A percentile compares a stretch with the other conserved stretches of the same genome.
These are phyloP conservation scores for Drosophila asahinai DNA, from an alignment of 1,140 invertebrate species.

Conservation along the genomic window DNA sequence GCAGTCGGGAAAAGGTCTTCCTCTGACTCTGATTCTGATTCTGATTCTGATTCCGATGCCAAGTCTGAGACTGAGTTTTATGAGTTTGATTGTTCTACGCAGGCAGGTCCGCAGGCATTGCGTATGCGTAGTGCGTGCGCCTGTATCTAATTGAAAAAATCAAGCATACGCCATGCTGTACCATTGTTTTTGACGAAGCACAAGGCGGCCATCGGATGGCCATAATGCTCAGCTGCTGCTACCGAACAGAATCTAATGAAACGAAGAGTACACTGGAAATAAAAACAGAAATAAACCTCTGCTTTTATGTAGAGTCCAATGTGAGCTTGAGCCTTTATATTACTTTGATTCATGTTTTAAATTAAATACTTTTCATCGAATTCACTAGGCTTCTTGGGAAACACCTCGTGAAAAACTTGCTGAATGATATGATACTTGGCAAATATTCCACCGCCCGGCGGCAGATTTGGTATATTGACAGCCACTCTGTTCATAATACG, in stretches of 20 bases:
- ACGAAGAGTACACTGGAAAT: background rate
- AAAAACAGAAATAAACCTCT: background rate
- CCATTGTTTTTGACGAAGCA: conserved; percentile 57
- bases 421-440: conserved; percentile 20
- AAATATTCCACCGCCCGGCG: conserved; percentile 26
- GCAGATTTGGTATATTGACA: conserved; percentile 7
- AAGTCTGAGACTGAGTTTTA: conserved; percentile 59
- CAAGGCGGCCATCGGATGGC: conserved; percentile 23
- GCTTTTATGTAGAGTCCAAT: no score
- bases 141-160: conserved; percentile 79
- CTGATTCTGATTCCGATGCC: background rate
- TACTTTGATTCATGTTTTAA: background rate
- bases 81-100: conserved; percentile 54
- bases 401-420: conserved; percentile 11
- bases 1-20: conserved; percentile 27
- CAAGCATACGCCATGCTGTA: conserved; percentile 49
- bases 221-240: conserved; percentile 61
- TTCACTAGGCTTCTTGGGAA: conserved; percentile 15
- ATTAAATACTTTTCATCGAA: conserved; percentile 5
- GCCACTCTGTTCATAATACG: conserved; percentile 21
- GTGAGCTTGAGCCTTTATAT: no score
- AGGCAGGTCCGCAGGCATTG: conserved; percentile 42
- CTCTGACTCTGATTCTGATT: background rate
- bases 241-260: conserved; percentile 14
- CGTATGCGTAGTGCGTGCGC: conserved; percentile 68